phyloP scores from a whole-genome alignment of 2,888 invertebrate species.

The Tinea semifulvella region DNA sequence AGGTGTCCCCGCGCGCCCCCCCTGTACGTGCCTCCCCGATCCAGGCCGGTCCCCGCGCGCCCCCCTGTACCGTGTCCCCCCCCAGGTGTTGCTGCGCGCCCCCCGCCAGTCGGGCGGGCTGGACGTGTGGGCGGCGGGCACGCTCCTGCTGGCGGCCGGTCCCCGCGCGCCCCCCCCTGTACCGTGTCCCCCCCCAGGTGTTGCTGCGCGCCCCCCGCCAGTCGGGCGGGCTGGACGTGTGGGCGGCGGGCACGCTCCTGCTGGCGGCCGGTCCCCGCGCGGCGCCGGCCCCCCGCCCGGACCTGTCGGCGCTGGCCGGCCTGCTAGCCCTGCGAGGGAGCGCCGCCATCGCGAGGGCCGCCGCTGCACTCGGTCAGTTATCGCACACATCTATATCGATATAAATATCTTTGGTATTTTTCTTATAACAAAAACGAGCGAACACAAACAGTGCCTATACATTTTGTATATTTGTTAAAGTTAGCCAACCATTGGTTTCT shows the following conservation, averaged over 20 bases:
- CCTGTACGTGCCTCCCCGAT: no score
- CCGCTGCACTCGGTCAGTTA: conserved; percentile 70
- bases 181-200: conserved; percentile 32
- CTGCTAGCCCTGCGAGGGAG: conserved; percentile 83
- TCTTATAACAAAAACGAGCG: no score
- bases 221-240: conserved; percentile 79
- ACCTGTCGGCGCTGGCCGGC: conserved; percentile 79
- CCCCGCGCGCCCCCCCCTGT: conserved; percentile 63
- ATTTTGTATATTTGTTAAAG: no score
- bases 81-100: conserved; percentile 81
- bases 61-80: no score
- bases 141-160: conserved; percentile 73
- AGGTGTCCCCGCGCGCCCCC: no score
- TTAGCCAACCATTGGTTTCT: no score
- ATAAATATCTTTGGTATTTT: no score
- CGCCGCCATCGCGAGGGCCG: conserved; percentile 71
- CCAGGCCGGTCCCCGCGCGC: no score
- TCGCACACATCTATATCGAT: no score
- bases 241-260: conserved; percentile 68
- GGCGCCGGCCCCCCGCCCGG: conserved; percentile 53
- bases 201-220: conserved; percentile 82
- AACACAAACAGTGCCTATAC: no score
- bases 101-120: conserved; percentile 85
- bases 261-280: conserved; percentile 78
- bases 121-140: conserved; percentile 86